phyloP scores from a whole-genome alignment of 53 echinoderm and acorn worm species.

The Stichopus horrens region DNA sequence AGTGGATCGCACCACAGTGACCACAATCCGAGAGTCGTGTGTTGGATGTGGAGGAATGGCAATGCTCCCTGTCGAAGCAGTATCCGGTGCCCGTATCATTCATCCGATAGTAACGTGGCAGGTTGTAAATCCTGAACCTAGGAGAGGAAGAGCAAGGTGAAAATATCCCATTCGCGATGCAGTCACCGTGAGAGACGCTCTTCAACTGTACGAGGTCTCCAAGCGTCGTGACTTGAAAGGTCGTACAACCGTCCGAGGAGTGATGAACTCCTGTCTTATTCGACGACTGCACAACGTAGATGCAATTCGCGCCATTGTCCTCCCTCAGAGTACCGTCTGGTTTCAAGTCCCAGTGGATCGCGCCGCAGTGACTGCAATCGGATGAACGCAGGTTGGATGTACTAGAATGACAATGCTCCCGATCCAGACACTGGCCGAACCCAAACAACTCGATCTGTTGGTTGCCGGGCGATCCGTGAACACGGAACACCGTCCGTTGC shows the following conservation, averaged over 20 bases:
- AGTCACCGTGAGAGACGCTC: neutral
- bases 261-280: neutral
- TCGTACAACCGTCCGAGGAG: neutral
- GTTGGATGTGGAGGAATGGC: slow-evolving; percentile 32
- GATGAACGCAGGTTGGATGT: slow-evolving; percentile 20
- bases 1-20: slow-evolving; percentile 29
- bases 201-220: neutral
- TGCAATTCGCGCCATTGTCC: slow-evolving; percentile 7
- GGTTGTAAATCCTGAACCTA: neutral
- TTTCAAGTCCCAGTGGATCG: slow-evolving; percentile 18
- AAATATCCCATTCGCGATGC: slow-evolving; percentile 1
- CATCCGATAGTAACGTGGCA: slow-evolving; percentile 1
- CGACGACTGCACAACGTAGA: neutral
- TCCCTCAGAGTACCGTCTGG: slow-evolving; percentile 13
- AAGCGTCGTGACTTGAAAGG: neutral
- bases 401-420: slow-evolving; percentile 21
- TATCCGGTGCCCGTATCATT: neutral
- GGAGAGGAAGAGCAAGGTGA: neutral
- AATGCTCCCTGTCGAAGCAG: slow-evolving; percentile 30
- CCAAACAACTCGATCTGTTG: slow-evolving; percentile 36
- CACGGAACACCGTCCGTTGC: neutral
- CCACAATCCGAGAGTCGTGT: neutral
- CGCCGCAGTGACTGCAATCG: slow-evolving; percentile 26
- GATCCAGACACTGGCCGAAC: slow-evolving; percentile 14
- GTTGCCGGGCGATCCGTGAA: neutral